phyloP scores from a whole-genome alignment of 2,113 vertebrate species.

The Chlamydotis undulata region DNA sequence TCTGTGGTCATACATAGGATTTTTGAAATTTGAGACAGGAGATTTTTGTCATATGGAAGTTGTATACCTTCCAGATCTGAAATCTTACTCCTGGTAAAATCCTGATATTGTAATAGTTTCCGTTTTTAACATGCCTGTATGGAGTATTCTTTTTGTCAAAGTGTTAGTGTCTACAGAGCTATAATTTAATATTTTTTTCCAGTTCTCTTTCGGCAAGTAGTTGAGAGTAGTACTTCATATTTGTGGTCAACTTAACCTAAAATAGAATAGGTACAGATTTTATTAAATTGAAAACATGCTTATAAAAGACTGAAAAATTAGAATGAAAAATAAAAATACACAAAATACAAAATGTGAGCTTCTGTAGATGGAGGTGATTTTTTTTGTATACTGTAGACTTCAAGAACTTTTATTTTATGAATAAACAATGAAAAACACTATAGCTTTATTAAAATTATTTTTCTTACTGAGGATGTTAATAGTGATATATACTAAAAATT shows the following conservation, averaged over 20 bases:
- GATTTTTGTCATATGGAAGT: neutral
- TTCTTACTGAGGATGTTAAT: neutral
- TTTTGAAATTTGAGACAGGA: neutral
- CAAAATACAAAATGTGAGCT: neutral
- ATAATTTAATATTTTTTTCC: neutral
- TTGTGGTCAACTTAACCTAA: neutral
- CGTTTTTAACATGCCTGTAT: neutral
- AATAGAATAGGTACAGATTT: neutral
- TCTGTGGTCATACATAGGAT: neutral
- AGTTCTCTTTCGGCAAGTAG: neutral
- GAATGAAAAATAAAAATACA: neutral
- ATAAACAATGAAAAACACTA: neutral
- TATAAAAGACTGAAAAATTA: neutral
- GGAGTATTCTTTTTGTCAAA: neutral
- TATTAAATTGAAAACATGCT: neutral
- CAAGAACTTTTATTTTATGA: neutral
- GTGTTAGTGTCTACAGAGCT: neutral
- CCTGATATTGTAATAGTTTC: neutral
- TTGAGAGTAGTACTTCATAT: neutral
- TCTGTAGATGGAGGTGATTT: neutral
- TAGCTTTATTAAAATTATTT: neutral
- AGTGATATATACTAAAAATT: neutral
- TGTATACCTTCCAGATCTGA: neutral
- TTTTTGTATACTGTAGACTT: neutral
- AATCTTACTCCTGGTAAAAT: neutral